Percentiles rank a stretch among this genome's conserved stretches.
phyloP scores from a whole-genome alignment of 2,113 vertebrate species.

The Tringa solitaria region DNA sequence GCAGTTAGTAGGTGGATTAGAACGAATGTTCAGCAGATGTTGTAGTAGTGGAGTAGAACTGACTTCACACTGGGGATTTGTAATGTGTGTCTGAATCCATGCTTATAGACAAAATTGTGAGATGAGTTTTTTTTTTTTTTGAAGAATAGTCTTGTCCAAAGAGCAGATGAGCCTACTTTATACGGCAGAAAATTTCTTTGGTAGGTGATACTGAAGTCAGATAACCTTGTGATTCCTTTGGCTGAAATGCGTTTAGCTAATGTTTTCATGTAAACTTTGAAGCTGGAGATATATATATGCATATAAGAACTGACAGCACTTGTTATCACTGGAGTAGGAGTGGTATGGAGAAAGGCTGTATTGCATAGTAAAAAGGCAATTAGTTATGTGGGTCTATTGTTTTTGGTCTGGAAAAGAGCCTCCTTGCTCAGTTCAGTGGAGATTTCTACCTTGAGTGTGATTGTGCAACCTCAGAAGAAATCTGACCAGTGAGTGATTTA shows the following conservation, averaged over 20 bases:
- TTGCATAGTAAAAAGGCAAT: no score
- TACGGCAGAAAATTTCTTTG: not conserved
- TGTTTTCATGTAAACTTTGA: not conserved
- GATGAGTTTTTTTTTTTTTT: not conserved
- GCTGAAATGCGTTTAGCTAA: not conserved
- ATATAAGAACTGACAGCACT: not conserved
- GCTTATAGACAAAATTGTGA: not conserved
- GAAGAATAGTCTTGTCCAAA: not conserved
- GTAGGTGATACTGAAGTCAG: not conserved
- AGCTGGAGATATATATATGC: not conserved
- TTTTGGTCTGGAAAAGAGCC: not conserved
- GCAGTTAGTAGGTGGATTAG: not conserved
- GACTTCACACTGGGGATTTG: not conserved
- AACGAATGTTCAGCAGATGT: not conserved
- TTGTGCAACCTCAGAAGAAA: not conserved
- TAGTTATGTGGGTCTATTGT: not conserved
- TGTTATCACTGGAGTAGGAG: not conserved
- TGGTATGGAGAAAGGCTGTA: not conserved
- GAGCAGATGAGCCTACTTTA: not conserved
- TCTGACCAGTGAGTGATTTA: conserved; percentile 35
- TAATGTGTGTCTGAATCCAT: not conserved
- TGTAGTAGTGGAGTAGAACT: not conserved
- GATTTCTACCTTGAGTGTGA: not conserved
- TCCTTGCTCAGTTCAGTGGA: not conserved
- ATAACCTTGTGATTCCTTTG: not conserved